Base-by-base conservation (phyloP, 1,140 invertebrate genomes). In the Chionoecetes opilio region DNA sequence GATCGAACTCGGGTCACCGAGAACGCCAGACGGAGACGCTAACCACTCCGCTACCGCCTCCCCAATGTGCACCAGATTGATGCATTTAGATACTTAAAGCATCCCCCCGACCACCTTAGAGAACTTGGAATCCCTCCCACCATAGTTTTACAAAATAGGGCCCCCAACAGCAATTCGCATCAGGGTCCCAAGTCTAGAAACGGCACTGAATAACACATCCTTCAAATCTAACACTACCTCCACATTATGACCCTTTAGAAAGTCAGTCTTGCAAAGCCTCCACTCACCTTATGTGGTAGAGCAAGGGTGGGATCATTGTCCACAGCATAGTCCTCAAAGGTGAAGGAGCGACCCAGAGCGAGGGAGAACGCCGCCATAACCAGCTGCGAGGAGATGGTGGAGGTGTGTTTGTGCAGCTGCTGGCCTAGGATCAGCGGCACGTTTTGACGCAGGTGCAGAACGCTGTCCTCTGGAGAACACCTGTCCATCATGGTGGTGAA, bases 291-390 rank as follows among this genome's bases (percentile, higher is more conserved):
- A 35, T 92, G 46, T 35, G 90, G 94, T 31, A 95, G 94, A 88
- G 94, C 90, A 63, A 95, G 91, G n/a, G 82, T 92, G 37, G 94
- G 94, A 31, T 95, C 94, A 82, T 31, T 87, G 63, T 95, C 94
- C n/a, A 95, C 38, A 11, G 94, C 94, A 95, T 95, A 95, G 38
- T 95, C 94, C 34, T 95, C 90, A 86, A 95, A 95, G 37, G 94
- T 95, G 46, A 95, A 95, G 31, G 94, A 63, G 29, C 94, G 89
- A 17, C 90, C 82, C 17, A 92, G 63, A 32, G 94, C 94, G 26
- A 95, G 94, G 34, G 94, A 95, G 35, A 95, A 95, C n/a, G 91
- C 94, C 53, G 90, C 89, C 17, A 63, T 91, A 21, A 95, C 90
- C 5, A 95, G 53, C 21, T 91, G 84, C 32, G 94, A 37, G 29